Evolutionary conservation across 2,797 vertebrate genomes (phyloP).

Genomic region (Falco columbarius): DNA sequence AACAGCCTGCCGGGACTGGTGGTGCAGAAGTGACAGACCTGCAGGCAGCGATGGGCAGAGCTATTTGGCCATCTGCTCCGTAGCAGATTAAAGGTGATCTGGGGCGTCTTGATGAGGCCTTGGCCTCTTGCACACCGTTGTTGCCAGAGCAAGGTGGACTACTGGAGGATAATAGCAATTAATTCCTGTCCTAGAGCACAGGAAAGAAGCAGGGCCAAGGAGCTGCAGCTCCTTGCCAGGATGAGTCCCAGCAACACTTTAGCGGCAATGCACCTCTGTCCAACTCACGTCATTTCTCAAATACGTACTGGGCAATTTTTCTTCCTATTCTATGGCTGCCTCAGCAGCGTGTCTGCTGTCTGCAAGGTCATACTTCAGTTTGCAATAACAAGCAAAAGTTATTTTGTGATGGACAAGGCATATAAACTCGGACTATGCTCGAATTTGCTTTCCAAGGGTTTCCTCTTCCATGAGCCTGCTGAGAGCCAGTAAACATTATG

Average conservation of each 20-base stretch:
- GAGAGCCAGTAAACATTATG: conserved; percentile 6
- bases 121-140: not conserved
- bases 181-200: not conserved
- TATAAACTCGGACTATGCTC: not conserved
- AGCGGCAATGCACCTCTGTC: not conserved
- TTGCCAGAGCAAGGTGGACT: not conserved
- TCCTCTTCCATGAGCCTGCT: not conserved
- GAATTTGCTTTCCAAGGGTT: conserved; percentile 6
- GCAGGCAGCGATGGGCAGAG: not conserved
- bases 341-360: not conserved
- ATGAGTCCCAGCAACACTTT: not conserved
- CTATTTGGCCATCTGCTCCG: not conserved
- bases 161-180: not conserved
- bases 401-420: conserved; percentile 53
- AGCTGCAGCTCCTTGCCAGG: not conserved
- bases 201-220: not conserved
- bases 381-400: conserved; percentile 51
- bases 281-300: not conserved
- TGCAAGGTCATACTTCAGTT: not conserved
- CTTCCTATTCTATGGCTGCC: not conserved
- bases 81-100: rapidly evolving
- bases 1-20: not conserved
- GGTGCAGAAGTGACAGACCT: not conserved
- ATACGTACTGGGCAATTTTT: not conserved
- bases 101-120: not conserved